Evolutionary conservation across 1,140 invertebrate genomes (phyloP).

Genomic region (Drosophila repletoides): DNA sequence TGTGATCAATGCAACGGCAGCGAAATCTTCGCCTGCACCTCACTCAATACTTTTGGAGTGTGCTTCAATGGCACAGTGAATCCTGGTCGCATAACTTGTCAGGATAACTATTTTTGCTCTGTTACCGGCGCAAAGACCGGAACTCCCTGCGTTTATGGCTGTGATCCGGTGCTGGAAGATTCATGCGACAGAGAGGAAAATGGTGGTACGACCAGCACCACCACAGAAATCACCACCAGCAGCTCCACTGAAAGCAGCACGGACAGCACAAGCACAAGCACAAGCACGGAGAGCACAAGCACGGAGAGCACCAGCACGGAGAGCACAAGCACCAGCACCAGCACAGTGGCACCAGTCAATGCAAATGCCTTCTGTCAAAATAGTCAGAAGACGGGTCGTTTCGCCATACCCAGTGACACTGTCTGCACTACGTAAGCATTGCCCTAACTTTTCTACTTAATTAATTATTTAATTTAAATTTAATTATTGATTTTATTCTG

Average conservation of each 20-base stretch:
- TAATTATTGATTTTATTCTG: neutral
- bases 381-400: conserved; percentile 30
- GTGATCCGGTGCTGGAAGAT: neutral
- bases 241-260: neutral
- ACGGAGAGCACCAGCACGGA: neutral
- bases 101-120: conserved; percentile 25
- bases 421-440: conserved; percentile 50
- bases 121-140: neutral
- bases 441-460: neutral
- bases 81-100: conserved; percentile 10
- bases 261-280: neutral
- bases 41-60: conserved; percentile 39
- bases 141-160: conserved; percentile 38
- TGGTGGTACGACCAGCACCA: neutral
- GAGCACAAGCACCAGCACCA: neutral
- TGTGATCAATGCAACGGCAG: conserved; percentile 37
- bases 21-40: conserved; percentile 52
- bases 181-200: conserved; percentile 45
- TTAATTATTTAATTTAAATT: neutral
- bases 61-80: neutral
- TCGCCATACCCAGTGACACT: conserved; percentile 59
- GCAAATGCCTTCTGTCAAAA: conserved; percentile 18
- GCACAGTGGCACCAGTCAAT: conserved; percentile 1
- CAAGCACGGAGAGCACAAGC: neutral
- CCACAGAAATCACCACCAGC: neutral